These are phyloP conservation scores for Schizothorax lantsangensis DNA, from an alignment of 2,797 vertebrate species.

Conservation along the genomic window DNA sequence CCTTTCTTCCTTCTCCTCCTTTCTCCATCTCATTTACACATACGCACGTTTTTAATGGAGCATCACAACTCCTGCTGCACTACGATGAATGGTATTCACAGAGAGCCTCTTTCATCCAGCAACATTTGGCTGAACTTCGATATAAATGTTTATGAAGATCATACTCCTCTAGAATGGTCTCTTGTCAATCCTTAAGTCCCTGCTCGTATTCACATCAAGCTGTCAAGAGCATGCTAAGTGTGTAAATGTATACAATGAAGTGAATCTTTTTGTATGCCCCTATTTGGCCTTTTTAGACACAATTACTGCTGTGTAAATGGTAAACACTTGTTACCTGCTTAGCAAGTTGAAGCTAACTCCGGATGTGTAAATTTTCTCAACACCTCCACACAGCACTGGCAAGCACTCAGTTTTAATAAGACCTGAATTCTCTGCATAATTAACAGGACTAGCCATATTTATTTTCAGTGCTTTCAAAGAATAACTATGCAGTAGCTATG, in stretches of 20 bases:
- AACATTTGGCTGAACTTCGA: conserved; percentile 27
- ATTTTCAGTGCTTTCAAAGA: conserved; percentile 1
- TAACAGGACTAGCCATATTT: background rate
- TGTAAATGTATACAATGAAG: conserved; percentile 1
- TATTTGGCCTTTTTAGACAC: conserved; percentile 7
- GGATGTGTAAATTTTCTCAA: conserved; percentile 5
- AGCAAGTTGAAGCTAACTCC: conserved; percentile 22
- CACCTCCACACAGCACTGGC: background rate
- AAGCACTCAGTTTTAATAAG: conserved; percentile 21
- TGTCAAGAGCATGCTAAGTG: conserved; percentile 14
- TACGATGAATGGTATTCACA: conserved; percentile 45
- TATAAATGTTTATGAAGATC: conserved; percentile 45
- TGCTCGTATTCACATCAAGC: background rate
- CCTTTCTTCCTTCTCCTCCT: background rate
- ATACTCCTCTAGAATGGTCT: conserved; percentile 28
- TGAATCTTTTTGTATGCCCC: background rate
- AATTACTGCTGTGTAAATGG: background rate
- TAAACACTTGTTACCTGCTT: conserved; percentile 30
- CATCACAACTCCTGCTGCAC: conserved; percentile 52
- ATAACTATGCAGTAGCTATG: background rate
- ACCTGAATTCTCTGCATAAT: conserved; percentile 28
- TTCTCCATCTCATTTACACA: conserved; percentile 14
- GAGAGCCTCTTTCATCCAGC: conserved; percentile 30
- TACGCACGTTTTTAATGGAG: conserved; percentile 51
- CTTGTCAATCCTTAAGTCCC: conserved; percentile 13